These are phyloP conservation scores for Cyprinus carpio DNA, from an alignment of 2,113 vertebrate genomes.

Conservation along the genomic window DNA sequence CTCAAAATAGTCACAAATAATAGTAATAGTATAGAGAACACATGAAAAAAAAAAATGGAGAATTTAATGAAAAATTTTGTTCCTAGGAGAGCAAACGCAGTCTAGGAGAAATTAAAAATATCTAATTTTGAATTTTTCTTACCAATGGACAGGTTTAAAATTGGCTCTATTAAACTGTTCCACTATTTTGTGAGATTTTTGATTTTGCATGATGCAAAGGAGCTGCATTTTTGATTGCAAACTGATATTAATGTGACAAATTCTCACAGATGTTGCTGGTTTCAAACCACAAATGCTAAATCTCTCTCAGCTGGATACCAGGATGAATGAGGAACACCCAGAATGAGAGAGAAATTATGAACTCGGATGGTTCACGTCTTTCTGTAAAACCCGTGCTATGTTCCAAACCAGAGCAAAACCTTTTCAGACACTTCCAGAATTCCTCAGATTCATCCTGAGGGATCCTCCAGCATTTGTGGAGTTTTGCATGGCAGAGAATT, in stretches of 20 bases:
- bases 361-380: neutral
- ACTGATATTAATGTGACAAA: neutral
- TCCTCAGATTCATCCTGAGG: slow-evolving; percentile 23
- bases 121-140: too few relatives aligned
- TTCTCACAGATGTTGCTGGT: neutral
- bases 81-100: too few relatives aligned
- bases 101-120: neutral
- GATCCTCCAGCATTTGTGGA: neutral
- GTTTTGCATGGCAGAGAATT: slow-evolving; percentile 3
- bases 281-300: neutral
- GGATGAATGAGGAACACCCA: neutral
- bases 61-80: too few relatives aligned
- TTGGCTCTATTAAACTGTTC: too few relatives aligned
- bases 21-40: too few relatives aligned
- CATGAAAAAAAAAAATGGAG: too few relatives aligned
- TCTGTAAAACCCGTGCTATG: neutral
- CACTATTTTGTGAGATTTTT: neutral
- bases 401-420: slow-evolving; percentile 15
- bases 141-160: neutral
- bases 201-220: neutral
- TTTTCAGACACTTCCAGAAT: slow-evolving; percentile 4
- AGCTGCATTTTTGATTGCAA: neutral
- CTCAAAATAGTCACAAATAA: too few relatives aligned
- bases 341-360: neutral
- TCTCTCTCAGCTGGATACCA: neutral